Base-by-base conservation (phyloP, 2,888 invertebrate species). In the Drosophila borealis region DNA sequence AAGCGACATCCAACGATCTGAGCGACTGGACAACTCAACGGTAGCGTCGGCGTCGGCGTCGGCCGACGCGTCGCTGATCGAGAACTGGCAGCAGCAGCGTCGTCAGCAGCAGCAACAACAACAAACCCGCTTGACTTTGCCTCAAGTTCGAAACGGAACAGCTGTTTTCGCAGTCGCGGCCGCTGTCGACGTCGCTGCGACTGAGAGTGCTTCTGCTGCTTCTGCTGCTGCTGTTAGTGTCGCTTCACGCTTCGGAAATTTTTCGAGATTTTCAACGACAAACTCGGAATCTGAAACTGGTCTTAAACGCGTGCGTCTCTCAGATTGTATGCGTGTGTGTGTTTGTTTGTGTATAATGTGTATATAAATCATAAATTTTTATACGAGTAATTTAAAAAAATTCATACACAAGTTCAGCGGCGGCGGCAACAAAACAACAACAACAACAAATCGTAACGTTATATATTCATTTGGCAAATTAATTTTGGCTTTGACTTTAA, bases 231-330 rank as follows among this genome's bases (percentile, higher is more conserved):
- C 25, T 46, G 76, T 29, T 62, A 42, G 49, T 48, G 74, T 61
- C 65, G 78, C 66, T 81, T 81, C 84, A 81, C 84, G 84, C 81
- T 81, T 81, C 76, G 81, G 70, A 79, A 81, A 81, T 70, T 79
- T 75, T 83, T 67, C 68, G 76, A 73, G 81, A 69, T 81, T 81
- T 80, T 77, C 73, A 67, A 60, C 83, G 75, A 80, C 80, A 72
- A 82, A 69, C 63, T 80, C 56, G 51, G 70, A 46, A 70, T 69
- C 79, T 70, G 67, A 82, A 80, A 81, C 79, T 74, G 83, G 72
- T 71, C 77, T 63, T 70, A 70, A 85, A 82, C 81, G 70, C 64
- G 62, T 73, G 70, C 61, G 64, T 53, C 60, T 63, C 55, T 70
- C 45, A n/a, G 29, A 17, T 9, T 49, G 37, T 48, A 9, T 37